Conservation (phyloP, 2,113 vertebrate genomes). For the Cephalopterus ornatus region DNA sequence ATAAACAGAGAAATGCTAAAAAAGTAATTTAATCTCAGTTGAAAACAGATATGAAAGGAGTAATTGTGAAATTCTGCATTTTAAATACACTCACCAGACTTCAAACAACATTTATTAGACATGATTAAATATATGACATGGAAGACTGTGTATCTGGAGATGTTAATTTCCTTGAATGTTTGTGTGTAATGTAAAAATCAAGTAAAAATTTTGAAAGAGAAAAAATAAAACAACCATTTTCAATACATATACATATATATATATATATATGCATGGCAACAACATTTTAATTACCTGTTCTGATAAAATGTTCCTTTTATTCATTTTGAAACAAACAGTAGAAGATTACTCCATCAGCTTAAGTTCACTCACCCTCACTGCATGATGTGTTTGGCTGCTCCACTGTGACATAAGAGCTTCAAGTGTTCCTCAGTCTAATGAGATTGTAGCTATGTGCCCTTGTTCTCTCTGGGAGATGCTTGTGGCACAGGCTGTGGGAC, state of each 20-base stretch:
- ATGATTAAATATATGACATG: background rate
- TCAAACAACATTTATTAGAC: background rate
- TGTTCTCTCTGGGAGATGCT: background rate
- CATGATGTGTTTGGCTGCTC: background rate
- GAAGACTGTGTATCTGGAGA: background rate
- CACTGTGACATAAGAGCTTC: background rate
- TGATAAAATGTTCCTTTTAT: background rate
- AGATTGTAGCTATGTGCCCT: background rate
- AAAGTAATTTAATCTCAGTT: background rate
- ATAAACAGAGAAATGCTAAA: background rate
- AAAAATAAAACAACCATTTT: background rate
- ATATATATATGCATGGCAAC: background rate
- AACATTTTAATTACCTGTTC: background rate
- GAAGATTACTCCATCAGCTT: rapidly evolving
- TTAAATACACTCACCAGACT: background rate
- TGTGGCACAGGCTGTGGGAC: background rate
- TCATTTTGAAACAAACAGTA: background rate
- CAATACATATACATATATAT: background rate
- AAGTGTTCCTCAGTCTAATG: background rate
- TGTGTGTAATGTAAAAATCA: background rate
- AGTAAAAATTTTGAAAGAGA: background rate
- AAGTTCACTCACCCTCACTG: background rate
- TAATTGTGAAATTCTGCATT: background rate
- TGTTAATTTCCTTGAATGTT: background rate
- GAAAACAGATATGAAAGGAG: background rate